Evolutionary conservation across 2,888 invertebrate species (phyloP), one percentile per base, ranked within the genome.

Genomic region (Oxycera nigricornis): DNA sequence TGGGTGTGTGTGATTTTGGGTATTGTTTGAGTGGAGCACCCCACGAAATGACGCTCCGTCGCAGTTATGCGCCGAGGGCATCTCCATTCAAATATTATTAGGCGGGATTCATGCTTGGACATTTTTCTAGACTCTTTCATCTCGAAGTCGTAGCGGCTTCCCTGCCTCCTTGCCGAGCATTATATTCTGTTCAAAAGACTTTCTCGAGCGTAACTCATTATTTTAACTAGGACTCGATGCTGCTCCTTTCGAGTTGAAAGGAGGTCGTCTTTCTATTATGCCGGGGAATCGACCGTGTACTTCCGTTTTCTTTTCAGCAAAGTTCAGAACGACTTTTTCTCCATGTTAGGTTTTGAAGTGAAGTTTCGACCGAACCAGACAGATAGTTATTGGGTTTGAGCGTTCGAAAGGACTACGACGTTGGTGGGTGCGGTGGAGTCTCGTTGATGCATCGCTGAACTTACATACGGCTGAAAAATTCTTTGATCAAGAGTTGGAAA

Each of bases 261-360:
- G 55, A 55, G 57, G 72, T 70, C 59, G 68, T 52, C 50, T 24
- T 39, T 59, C 78, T 78, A 78, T 79, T 79, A 76, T 79, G 73
- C 76, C 73, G 76, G 77, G 77, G 78, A 78, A 78, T 78, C 78
- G 78, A 79, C 78, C 79, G 78, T 79, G 79, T 78, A 79, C 78
- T 78, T 79, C 79, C 79, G 78, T 72, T 72, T 74, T 76, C 74
- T 74, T 76, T 73, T 74, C 26, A 52, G 22, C 14, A 28, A 9
- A 17, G 50, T 68, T 67, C n/a, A 30, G 26, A 28, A 31, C 70
- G 35, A 52, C 31, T 70, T 52, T 70, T 70, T 70, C 55, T 52
- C 31, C 20, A 55, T 55, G 70, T 11, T 55, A 31, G 41, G 26
- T 26, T 17, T 35, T 22, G 41, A 59, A 30, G 11, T 30, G 26